Conservation (phyloP, 1,140 invertebrate genomes). For the Drosophila chauvacae region DNA sequence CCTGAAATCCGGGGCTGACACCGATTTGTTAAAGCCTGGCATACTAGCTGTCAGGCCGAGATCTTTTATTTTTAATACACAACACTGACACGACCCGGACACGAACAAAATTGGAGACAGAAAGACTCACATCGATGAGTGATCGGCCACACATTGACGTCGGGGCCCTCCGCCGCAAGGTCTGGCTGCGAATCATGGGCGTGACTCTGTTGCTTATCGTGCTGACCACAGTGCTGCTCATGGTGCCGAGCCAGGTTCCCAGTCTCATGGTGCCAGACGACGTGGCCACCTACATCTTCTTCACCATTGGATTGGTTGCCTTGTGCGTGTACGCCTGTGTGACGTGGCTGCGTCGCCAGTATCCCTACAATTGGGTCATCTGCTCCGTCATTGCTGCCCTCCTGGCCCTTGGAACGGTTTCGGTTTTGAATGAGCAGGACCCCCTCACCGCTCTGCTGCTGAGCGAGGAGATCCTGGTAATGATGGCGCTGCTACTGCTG, state of each 20-base stretch:
- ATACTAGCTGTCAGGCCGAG: conserved; percentile 42
- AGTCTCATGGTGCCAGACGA: not conserved
- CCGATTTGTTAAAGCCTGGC: conserved; percentile 34
- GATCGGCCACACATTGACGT: conserved; percentile 16
- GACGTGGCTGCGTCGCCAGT: conserved; percentile 19
- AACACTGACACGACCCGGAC: conserved; percentile 16
- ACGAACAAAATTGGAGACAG: conserved; percentile 11
- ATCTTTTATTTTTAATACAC: conserved; percentile 9
- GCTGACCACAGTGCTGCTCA: conserved; percentile 19
- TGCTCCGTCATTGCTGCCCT: conserved; percentile 14
- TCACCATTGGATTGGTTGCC: not conserved
- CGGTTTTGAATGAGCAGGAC: not conserved
- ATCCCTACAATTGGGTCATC: conserved; percentile 47
- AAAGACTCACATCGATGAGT: conserved; percentile 33
- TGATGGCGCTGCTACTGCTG: conserved; percentile 31
- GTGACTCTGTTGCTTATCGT: conserved; percentile 24
- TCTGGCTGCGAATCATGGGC: conserved; percentile 23
- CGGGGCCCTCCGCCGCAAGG: not conserved
- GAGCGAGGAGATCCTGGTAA: conserved; percentile 27
- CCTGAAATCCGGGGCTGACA: conserved; percentile 24
- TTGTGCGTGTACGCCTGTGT: conserved; percentile 33
- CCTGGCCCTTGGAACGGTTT: conserved; percentile 27
- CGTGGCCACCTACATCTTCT: conserved; percentile 5
- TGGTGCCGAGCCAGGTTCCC: not conserved
- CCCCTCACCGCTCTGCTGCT: not conserved